Conservation (phyloP, 2,888 invertebrate genomes). For the Abrostola triplasia region DNA sequence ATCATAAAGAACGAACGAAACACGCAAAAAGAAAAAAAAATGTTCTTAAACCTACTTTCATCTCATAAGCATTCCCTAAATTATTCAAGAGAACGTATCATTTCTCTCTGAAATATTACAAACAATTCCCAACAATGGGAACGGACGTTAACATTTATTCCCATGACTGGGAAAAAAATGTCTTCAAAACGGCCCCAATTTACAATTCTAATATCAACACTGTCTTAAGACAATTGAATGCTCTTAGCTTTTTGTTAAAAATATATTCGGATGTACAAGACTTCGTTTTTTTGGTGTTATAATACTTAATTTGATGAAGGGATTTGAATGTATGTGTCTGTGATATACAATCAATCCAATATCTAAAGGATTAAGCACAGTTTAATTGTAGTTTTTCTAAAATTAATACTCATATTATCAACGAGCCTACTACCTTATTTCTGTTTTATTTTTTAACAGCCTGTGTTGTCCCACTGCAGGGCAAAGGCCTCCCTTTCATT, state of each 20-base stretch:
- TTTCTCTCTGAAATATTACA: constrained; percentile 32
- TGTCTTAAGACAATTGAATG: constrained; percentile 32
- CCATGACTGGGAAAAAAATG: constrained; percentile 24
- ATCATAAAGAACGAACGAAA: not conserved
- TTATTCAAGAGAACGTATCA: constrained; percentile 38
- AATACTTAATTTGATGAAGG: too few species aligned
- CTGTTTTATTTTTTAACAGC: too few species aligned
- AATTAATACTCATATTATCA: too few species aligned
- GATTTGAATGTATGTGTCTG: too few species aligned
- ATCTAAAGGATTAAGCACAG: too few species aligned
- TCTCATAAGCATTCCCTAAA: constrained; percentile 28
- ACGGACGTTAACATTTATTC: constrained; percentile 30
- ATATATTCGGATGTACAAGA: not conserved
- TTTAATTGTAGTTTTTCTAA: too few species aligned
- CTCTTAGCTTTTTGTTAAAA: constrained; percentile 2
- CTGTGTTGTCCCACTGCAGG: too few species aligned
- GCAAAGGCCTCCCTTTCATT: too few species aligned
- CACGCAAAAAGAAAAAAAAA: constrained; percentile 20
- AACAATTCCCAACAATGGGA: constrained; percentile 28
- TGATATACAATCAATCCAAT: too few species aligned
- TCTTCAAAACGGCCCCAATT: constrained; percentile 36
- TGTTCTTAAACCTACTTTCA: constrained; percentile 18
- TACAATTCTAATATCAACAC: constrained; percentile 45
- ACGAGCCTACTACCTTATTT: too few species aligned
- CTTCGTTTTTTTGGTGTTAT: not conserved